Evolutionary conservation across 2,888 invertebrate species (phyloP).

Genomic region (Lissonota sp.): DNA sequence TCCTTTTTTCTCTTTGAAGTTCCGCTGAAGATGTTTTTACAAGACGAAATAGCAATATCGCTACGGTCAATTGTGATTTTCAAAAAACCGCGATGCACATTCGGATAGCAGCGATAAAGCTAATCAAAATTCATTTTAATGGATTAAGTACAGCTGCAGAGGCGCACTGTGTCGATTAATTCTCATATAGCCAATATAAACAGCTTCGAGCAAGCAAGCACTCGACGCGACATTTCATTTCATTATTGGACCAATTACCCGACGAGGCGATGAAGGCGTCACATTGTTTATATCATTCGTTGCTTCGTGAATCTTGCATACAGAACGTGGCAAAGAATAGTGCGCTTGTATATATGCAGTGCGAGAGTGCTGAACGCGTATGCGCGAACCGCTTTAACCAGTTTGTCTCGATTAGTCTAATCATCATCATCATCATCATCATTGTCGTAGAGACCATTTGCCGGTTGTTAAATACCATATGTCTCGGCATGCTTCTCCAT

Average conservation of each 20-base stretch:
- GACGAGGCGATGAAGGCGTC: conserved; percentile 64
- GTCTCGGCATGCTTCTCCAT: conserved; percentile 11
- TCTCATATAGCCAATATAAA: conserved; percentile 48
- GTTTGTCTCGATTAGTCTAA: conserved; percentile 65
- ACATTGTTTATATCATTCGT: conserved; percentile 72
- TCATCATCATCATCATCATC: conserved; percentile 52
- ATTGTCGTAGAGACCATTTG: conserved; percentile 51
- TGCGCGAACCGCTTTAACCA: conserved; percentile 71
- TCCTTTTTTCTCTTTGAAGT: no score
- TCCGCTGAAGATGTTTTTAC: no score
- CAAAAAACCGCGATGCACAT: no score
- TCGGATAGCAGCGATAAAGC: no score
- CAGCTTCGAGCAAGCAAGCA: conserved; percentile 42
- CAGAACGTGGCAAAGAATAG: no score
- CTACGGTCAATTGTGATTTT: no score
- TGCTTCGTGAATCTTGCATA: neutral
- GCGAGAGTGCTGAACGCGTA: conserved; percentile 13
- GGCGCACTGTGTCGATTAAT: conserved; percentile 36
- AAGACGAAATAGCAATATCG: no score
- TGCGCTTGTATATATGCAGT: neutral
- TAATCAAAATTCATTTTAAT: no score
- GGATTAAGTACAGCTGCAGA: conserved; percentile 19
- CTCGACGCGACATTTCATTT: conserved; percentile 72
- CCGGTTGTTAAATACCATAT: conserved; percentile 55
- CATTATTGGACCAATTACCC: conserved; percentile 78